Evolutionary conservation across 64 coral and sea anemone species (phyloP).

Genomic region (Montipora foliosa): DNA sequence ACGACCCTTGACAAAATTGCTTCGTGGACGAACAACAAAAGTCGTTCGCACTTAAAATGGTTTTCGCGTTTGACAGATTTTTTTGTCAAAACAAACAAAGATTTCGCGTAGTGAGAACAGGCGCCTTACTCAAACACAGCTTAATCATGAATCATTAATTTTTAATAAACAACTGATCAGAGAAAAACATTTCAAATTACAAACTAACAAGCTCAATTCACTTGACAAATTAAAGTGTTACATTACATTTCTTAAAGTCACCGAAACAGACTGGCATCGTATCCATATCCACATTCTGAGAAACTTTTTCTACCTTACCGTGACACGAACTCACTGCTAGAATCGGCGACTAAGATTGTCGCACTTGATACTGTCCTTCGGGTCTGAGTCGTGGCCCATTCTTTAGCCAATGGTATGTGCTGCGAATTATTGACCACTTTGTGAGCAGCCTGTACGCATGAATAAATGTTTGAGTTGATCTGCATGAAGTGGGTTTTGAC

Average conservation of each 20-base stretch:
- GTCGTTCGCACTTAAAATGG: too few species aligned
- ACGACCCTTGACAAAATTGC: too few species aligned
- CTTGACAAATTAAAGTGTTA: constrained; percentile 53
- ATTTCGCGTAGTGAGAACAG: too few species aligned
- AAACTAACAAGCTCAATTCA: constrained; percentile 37
- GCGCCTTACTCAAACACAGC: constrained; percentile 52
- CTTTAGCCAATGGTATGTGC: too few species aligned
- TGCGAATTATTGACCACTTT: too few species aligned
- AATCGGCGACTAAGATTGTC: background rate
- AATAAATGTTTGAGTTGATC: too few species aligned
- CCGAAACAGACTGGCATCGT: constrained; percentile 6
- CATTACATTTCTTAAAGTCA: background rate
- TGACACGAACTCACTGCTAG: background rate
- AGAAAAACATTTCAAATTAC: constrained; percentile 38
- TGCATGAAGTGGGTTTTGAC: too few species aligned
- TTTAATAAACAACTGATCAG: constrained; percentile 32
- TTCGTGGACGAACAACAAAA: too few species aligned
- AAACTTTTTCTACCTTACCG: constrained; percentile 1
- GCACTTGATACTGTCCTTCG: background rate
- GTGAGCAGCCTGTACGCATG: too few species aligned
- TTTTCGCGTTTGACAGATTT: too few species aligned
- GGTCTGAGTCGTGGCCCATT: too few species aligned
- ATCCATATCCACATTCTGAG: constrained; percentile 11
- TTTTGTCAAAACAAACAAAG: too few species aligned
- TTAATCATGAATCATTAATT: constrained; percentile 46